Conservation (phyloP, 2,797 vertebrate species). For the Helarctos malayanus region DNA sequence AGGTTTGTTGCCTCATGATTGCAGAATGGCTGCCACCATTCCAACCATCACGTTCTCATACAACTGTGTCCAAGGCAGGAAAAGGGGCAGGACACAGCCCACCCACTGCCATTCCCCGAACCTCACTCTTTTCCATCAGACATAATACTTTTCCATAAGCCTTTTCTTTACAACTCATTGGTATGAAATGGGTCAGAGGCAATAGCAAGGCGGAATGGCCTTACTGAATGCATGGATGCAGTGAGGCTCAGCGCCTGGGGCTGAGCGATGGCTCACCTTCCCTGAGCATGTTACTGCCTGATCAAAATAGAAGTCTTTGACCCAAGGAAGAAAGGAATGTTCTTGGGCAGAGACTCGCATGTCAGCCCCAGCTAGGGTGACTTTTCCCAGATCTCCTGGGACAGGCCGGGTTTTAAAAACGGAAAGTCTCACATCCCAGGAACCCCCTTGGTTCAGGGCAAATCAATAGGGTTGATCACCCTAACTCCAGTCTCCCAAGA, state of each 20-base stretch:
- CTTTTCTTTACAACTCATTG: neutral
- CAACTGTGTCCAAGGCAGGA: neutral
- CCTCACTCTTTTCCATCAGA: neutral
- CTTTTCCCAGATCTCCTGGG: neutral
- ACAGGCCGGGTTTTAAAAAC: neutral
- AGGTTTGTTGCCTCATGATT: neutral
- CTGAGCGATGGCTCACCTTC: neutral
- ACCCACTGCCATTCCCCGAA: neutral
- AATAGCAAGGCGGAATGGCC: neutral
- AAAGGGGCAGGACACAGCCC: neutral
- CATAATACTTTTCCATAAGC: neutral
- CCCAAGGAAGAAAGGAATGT: neutral
- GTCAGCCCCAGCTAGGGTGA: neutral
- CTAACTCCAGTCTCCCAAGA: neutral
- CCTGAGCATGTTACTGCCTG: neutral
- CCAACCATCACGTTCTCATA: neutral
- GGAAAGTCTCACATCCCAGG: neutral
- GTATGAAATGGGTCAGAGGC: neutral
- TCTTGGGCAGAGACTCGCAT: neutral
- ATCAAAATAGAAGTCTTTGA: neutral
- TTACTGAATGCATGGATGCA: neutral
- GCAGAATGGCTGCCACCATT: constrained; percentile 35
- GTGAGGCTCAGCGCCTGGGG: neutral
- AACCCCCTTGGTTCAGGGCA: neutral
- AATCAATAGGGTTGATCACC: neutral